Percentiles rank a stretch among this genome's conserved stretches.
phyloP scores from a whole-genome alignment of 2,888 invertebrate species.

The Caenorhabditis doughertyi region DNA sequence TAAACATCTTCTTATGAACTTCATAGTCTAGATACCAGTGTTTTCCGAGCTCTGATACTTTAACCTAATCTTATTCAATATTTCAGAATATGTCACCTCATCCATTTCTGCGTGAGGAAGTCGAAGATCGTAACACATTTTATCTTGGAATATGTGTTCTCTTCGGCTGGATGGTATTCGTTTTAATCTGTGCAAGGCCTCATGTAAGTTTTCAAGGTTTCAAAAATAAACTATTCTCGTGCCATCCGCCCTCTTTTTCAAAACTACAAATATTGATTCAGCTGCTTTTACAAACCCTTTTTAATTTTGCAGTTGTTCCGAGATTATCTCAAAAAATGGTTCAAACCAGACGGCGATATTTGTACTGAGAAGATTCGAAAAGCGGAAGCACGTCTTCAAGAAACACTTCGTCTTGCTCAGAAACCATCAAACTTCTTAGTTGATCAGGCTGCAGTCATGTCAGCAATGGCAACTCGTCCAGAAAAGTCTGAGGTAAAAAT shows the following conservation, averaged over 20 bases:
- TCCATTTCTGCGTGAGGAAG: slow-evolving; percentile 22
- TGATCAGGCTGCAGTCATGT: slow-evolving; percentile 68
- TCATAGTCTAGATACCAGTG: too few species aligned
- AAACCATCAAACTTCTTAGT: slow-evolving; percentile 70
- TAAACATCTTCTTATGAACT: too few species aligned
- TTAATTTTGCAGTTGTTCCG: slow-evolving; percentile 70
- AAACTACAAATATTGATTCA: slow-evolving; percentile 23
- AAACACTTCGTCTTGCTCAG: slow-evolving; percentile 69
- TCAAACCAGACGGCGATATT: slow-evolving; percentile 61
- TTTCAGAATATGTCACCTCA: slow-evolving; percentile 27
- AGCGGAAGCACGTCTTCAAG: slow-evolving; percentile 69
- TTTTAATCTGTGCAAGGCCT: slow-evolving; percentile 80
- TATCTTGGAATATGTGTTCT: slow-evolving; percentile 78
- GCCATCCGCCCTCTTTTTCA: not conserved
- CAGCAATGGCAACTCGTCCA: slow-evolving; percentile 45
- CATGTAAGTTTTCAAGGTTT: slow-evolving; percentile 73
- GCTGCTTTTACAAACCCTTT: not conserved
- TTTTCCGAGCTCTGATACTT: too few species aligned
- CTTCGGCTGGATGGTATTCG: slow-evolving; percentile 80
- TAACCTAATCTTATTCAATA: not conserved
- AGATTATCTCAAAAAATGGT: slow-evolving; percentile 69
- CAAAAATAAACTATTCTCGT: not conserved
- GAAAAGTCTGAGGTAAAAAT: slow-evolving; percentile 3
- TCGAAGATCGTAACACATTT: slow-evolving; percentile 74
- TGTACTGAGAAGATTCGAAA: slow-evolving; percentile 63